Evolutionary conservation across 2,113 vertebrate species (phyloP).

Genomic region (Cnemophilus loriae): DNA sequence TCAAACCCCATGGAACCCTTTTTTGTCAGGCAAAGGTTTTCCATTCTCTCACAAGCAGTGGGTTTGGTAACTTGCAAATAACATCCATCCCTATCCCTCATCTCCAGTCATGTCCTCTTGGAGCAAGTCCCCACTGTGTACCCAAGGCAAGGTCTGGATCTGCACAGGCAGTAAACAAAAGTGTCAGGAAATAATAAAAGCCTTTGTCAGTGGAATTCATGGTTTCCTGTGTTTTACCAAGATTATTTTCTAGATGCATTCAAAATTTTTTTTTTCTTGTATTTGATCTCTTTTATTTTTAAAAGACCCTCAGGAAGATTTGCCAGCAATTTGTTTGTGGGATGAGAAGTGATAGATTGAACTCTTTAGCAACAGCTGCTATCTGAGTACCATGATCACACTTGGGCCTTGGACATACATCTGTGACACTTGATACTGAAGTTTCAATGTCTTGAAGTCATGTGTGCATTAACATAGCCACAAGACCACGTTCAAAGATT

Average conservation of each 20-base stretch:
- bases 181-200: background rate
- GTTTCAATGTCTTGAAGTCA: background rate
- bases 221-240: background rate
- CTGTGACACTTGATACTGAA: background rate
- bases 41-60: background rate
- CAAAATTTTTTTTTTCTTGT: background rate
- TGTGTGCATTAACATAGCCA: background rate
- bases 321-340: background rate
- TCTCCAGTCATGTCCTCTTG: background rate
- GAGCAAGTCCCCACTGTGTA: background rate
- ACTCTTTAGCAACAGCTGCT: background rate
- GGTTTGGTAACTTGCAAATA: background rate
- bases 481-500: background rate
- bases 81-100: background rate
- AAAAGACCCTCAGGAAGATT: background rate
- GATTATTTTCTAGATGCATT: background rate
- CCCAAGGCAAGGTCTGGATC: background rate
- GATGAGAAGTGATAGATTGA: background rate
- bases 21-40: background rate
- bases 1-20: background rate
- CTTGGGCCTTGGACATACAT: background rate
- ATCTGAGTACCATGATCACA: background rate
- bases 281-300: background rate
- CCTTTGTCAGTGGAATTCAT: background rate
- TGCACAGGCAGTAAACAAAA: background rate